A percentile compares a stretch with the other conserved stretches of the same genome.
These are phyloP conservation scores for Fundulus diaphanus DNA, from an alignment of 2,797 vertebrate genomes.

Conservation along the genomic window DNA sequence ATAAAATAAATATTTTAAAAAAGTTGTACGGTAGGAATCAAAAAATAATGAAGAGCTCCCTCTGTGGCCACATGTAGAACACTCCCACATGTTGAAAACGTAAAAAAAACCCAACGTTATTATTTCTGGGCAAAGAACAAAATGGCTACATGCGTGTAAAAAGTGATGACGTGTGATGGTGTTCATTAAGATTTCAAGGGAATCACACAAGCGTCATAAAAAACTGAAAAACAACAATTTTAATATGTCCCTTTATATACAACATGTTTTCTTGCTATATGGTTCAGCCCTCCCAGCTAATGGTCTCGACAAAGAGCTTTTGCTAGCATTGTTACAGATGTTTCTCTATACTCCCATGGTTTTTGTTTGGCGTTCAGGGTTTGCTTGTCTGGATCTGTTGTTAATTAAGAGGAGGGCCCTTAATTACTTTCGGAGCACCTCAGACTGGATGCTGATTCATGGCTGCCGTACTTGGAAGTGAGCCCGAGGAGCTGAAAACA, in stretches of 20 bases:
- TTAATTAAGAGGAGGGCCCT: conserved; percentile 73
- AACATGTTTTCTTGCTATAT: conserved; percentile 16
- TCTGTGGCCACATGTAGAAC: conserved; percentile 32
- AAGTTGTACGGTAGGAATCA: too few relatives aligned
- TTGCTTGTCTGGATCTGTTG: conserved; percentile 62
- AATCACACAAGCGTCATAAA: conserved; percentile 12
- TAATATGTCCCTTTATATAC: neutral
- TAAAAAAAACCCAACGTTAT: neutral
- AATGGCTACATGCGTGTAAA: neutral
- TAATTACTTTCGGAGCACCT: conserved; percentile 76
- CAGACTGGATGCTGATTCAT: conserved; percentile 66
- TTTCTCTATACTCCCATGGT: conserved; percentile 35
- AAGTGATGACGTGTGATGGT: neutral
- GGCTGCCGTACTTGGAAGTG: conserved; percentile 66
- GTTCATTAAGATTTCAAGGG: conserved; percentile 10
- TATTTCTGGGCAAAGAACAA: neutral
- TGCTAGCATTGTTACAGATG: conserved; percentile 21
- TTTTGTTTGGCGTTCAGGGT: conserved; percentile 56
- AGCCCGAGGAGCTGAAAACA: conserved; percentile 51
- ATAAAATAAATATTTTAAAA: too few relatives aligned
- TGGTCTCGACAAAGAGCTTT: conserved; percentile 7
- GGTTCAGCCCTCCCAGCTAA: conserved; percentile 22
- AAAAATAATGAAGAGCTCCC: conserved; percentile 36
- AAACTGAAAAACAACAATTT: neutral
- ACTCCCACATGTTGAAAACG: neutral